Conservation (phyloP, 2,888 invertebrate species). For the Carabus problematicus region DNA sequence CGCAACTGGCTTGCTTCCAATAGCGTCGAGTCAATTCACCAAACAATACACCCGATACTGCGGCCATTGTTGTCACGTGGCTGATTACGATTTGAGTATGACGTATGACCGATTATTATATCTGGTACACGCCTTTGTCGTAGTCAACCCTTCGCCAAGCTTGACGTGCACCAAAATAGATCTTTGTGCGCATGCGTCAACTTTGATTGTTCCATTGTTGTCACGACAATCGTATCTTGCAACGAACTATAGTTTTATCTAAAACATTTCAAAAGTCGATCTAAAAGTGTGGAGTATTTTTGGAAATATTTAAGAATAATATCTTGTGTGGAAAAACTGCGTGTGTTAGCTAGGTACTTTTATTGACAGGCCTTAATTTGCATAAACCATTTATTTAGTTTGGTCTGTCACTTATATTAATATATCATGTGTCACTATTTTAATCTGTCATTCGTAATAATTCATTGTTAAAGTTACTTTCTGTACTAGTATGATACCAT, state of each 20-base stretch:
- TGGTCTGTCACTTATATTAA: too few relatives aligned
- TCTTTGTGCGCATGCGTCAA: slow-evolving; percentile 12
- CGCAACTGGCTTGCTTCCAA: slow-evolving; percentile 38
- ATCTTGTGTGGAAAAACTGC: too few relatives aligned
- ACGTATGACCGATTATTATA: slow-evolving; percentile 55
- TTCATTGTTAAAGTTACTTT: too few relatives aligned
- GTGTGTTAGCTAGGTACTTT: too few relatives aligned
- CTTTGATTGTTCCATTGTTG: slow-evolving; percentile 26
- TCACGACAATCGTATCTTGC: slow-evolving; percentile 27
- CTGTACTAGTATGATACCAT: too few relatives aligned
- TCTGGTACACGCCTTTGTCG: slow-evolving; percentile 41
- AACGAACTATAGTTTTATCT: slow-evolving; percentile 13
- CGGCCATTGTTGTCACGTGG: slow-evolving; percentile 53
- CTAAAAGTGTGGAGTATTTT: too few relatives aligned
- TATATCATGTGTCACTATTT: too few relatives aligned
- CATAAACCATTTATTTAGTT: too few relatives aligned
- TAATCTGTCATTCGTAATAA: too few relatives aligned
- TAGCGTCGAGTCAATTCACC: slow-evolving; percentile 37
- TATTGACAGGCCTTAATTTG: too few relatives aligned
- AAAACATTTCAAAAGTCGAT: too few relatives aligned
- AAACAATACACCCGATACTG: slow-evolving; percentile 45
- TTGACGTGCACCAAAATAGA: neutral
- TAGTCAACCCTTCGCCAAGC: slow-evolving; percentile 27
- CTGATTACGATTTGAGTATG: slow-evolving; percentile 59
- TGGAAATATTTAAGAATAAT: too few relatives aligned